These are phyloP conservation scores for Catostylus mosaicus DNA, from an alignment of 30 jellyfish, hydroid and myxozoan species.

Conservation along the genomic window DNA sequence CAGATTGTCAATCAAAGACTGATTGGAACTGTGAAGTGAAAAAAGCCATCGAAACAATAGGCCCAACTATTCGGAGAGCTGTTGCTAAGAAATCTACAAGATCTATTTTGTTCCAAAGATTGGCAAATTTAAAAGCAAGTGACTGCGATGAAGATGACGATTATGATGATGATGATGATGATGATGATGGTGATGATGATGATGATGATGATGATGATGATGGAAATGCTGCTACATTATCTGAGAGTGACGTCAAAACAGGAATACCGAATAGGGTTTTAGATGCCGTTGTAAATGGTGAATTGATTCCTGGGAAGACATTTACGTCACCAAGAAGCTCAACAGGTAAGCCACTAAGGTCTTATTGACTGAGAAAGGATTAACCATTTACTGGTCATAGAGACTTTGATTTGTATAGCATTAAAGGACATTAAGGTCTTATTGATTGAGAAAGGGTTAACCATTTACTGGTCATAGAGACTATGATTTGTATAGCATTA, in stretches of 20 bases:
- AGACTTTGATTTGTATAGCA: no score
- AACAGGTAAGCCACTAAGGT: conserved; percentile 53
- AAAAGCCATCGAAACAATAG: conserved; percentile 43
- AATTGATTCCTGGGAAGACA: conserved; percentile 28
- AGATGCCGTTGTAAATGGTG: neutral
- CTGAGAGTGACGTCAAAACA: conserved; percentile 8
- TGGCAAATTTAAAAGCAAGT: conserved; percentile 11
- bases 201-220: conserved; percentile 10
- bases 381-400: no score
- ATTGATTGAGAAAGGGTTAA: no score
- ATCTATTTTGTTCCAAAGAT: conserved; percentile 40
- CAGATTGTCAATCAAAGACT: neutral
- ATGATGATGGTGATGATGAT: neutral
- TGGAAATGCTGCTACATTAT: neutral
- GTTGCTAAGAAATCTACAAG: conserved; percentile 60
- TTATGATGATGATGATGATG: conserved; percentile 19
- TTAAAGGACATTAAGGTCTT: no score
- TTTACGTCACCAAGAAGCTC: conserved; percentile 88
- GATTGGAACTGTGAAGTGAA: conserved; percentile 40
- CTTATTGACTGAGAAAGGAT: no score
- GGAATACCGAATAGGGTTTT: neutral
- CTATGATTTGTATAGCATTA: no score
- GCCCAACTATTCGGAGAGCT: conserved; percentile 56
- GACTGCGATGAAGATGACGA: conserved; percentile 1
- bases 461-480: no score